Evolutionary conservation across 2,888 invertebrate species (phyloP).

Genomic region (Andrena flavipes): DNA sequence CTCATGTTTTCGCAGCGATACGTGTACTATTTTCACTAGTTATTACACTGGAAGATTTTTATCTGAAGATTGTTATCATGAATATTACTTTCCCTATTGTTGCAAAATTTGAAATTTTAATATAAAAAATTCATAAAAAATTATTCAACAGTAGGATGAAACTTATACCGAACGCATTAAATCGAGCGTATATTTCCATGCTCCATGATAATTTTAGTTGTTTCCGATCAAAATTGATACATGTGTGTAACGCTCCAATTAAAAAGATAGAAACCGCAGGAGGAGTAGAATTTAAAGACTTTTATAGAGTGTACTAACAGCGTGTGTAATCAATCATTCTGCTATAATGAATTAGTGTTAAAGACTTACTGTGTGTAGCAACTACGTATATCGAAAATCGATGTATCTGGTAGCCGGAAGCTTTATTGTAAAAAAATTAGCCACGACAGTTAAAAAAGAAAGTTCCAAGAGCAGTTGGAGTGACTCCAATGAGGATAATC

Average conservation of each 20-base stretch:
- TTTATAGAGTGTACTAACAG: conserved; percentile 15
- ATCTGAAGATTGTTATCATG: neutral
- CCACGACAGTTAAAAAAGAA: conserved; percentile 21
- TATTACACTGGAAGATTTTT: neutral
- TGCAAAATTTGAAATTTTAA: no score
- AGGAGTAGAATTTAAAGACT: neutral
- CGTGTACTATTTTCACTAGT: conserved; percentile 8
- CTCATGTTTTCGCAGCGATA: conserved; percentile 22
- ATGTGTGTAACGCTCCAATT: neutral
- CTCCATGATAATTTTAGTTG: neutral
- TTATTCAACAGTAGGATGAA: no score
- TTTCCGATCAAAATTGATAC: neutral
- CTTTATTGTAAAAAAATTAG: conserved; percentile 58
- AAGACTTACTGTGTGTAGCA: conserved; percentile 14
- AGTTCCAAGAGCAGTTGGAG: conserved; percentile 71
- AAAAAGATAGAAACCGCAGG: no score
- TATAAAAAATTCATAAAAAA: no score
- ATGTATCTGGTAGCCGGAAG: conserved; percentile 39
- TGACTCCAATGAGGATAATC: conserved; percentile 78
- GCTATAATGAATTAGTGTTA: conserved; percentile 36
- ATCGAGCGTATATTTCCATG: no score
- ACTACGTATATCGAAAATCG: conserved; percentile 53
- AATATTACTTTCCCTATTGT: neutral
- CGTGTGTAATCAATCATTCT: conserved; percentile 26
- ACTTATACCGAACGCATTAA: no score